Evolutionary conservation across 1,140 invertebrate genomes (phyloP).

Genomic region (Melanaphis sacchari): DNA sequence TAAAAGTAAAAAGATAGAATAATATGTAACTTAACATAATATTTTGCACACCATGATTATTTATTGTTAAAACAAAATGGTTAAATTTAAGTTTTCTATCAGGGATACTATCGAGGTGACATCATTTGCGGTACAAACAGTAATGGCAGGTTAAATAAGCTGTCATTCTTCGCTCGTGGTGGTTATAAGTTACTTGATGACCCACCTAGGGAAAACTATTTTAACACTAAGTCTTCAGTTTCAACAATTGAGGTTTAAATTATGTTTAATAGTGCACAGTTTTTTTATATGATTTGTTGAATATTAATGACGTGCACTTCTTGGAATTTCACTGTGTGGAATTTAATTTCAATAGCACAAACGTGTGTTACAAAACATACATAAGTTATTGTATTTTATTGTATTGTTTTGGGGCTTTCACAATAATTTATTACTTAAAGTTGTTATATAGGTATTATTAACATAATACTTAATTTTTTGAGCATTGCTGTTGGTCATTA

Average conservation of each 20-base stretch:
- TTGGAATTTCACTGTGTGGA: neutral
- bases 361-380: neutral
- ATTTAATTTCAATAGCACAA: constrained; percentile 10
- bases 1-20: neutral
- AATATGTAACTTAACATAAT: neutral
- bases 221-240: constrained; percentile 37
- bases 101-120: constrained; percentile 28
- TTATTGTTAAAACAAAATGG: constrained; percentile 2
- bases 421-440: neutral
- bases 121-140: constrained; percentile 43
- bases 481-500: neutral
- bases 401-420: neutral
- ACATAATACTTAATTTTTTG: neutral
- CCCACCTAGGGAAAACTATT: constrained; percentile 47
- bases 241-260: constrained; percentile 42
- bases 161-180: constrained; percentile 15
- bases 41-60: neutral
- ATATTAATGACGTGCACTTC: constrained; percentile 59
- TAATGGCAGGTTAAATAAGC: constrained; percentile 32
- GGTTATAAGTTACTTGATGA: constrained; percentile 55
- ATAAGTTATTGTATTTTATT: neutral
- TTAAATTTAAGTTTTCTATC: constrained; percentile 22
- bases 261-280: constrained; percentile 58
- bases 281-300: constrained; percentile 60
- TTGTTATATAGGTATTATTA: neutral